phyloP scores from a whole-genome alignment of 2,888 invertebrate species.

The Tillus elongatus region DNA sequence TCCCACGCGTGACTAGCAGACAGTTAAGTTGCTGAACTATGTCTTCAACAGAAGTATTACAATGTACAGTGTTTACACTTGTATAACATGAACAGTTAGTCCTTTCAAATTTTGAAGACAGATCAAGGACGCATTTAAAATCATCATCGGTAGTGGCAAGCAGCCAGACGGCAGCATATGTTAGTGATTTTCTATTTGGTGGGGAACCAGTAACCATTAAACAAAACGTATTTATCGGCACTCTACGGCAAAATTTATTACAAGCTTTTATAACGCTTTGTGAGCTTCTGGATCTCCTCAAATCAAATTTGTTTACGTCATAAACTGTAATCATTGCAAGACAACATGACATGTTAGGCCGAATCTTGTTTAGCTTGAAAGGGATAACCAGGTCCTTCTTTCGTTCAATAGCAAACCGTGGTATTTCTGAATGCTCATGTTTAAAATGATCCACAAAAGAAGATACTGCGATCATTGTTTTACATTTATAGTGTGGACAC shows the following conservation, averaged over 20 bases:
- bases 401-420: slow-evolving; percentile 20
- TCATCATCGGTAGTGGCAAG: slow-evolving; percentile 32
- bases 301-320: slow-evolving; percentile 28
- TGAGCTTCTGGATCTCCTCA: slow-evolving; percentile 24
- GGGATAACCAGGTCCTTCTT: slow-evolving; percentile 29
- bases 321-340: slow-evolving; percentile 33
- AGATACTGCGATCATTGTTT: slow-evolving; percentile 33
- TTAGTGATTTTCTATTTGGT: slow-evolving; percentile 23
- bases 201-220: slow-evolving; percentile 35
- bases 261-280: slow-evolving; percentile 29
- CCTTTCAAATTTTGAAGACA: slow-evolving; percentile 31
- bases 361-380: slow-evolving; percentile 28
- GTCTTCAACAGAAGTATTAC: slow-evolving; percentile 25
- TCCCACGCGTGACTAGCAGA: slow-evolving; percentile 30
- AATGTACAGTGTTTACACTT: slow-evolving; percentile 27
- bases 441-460: slow-evolving; percentile 35
- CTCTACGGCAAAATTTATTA: slow-evolving; percentile 27
- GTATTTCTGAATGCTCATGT: slow-evolving; percentile 34
- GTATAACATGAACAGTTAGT: slow-evolving; percentile 32
- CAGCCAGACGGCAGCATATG: slow-evolving; percentile 34
- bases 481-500: slow-evolving; percentile 36
- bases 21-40: slow-evolving; percentile 30
- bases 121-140: slow-evolving; percentile 33
- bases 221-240: slow-evolving; percentile 36
- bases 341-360: slow-evolving; percentile 29